These are phyloP conservation scores for Drosophila arizonae DNA, from an alignment of 1,140 invertebrate genomes.

Conservation along the genomic window DNA sequence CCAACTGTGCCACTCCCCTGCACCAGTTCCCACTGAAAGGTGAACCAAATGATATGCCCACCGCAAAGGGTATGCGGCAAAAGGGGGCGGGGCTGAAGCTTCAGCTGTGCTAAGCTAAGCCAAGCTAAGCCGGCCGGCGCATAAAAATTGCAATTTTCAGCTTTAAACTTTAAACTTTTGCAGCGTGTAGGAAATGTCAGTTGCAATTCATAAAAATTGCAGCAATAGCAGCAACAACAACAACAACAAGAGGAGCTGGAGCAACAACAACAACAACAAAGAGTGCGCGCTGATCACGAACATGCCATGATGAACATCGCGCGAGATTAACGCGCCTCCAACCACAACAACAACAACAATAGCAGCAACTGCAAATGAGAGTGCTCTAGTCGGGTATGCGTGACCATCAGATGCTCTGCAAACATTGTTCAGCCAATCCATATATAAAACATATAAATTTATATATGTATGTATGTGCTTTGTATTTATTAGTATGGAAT, in stretches of 20 bases:
- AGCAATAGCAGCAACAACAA: constrained; percentile 44
- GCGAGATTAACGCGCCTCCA: constrained; percentile 64
- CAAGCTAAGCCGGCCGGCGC: constrained; percentile 56
- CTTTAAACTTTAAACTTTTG: constrained; percentile 79
- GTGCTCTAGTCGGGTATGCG: background rate
- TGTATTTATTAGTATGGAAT: too few relatives aligned
- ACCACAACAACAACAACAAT: constrained; percentile 15
- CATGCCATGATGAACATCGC: constrained; percentile 74
- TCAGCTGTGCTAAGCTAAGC: constrained; percentile 13
- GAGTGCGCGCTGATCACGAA: constrained; percentile 66
- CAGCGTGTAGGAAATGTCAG: constrained; percentile 22
- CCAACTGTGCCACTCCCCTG: constrained; percentile 57
- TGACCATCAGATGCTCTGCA: background rate
- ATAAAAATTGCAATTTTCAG: constrained; percentile 53
- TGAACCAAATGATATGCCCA: constrained; percentile 51
- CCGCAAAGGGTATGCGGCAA: background rate
- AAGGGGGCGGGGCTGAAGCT: constrained; percentile 4
- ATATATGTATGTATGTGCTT: too few relatives aligned
- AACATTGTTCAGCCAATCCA: background rate
- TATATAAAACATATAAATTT: too few relatives aligned
- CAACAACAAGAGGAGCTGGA: constrained; percentile 25
- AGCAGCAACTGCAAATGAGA: constrained; percentile 1
- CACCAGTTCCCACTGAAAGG: constrained; percentile 58
- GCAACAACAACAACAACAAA: constrained; percentile 34
- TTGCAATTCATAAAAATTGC: constrained; percentile 20